phyloP scores from a whole-genome alignment of 2,888 invertebrate species.

The Aricia artaxerxes region DNA sequence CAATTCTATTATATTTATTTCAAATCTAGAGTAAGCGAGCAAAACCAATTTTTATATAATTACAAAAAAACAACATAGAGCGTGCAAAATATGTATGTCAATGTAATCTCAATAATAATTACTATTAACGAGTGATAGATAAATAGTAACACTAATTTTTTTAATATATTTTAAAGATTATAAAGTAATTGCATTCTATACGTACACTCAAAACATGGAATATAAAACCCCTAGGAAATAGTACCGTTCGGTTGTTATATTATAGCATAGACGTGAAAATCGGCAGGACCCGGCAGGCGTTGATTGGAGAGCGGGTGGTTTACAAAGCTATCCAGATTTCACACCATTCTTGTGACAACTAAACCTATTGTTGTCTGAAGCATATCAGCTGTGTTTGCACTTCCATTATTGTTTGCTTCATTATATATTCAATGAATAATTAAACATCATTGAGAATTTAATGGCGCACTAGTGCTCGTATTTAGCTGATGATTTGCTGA shows the following conservation, averaged over 20 bases:
- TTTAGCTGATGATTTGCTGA: not conserved
- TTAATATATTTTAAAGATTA: not conserved
- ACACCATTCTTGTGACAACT: conserved; percentile 53
- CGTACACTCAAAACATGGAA: not conserved
- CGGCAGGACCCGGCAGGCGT: conserved; percentile 36
- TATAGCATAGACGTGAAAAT: not conserved
- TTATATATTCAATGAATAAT: conserved; percentile 7
- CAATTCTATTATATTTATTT: not conserved
- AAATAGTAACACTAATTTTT: too few species aligned
- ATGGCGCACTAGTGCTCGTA: not conserved
- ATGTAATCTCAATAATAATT: too few species aligned
- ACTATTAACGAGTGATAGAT: too few species aligned
- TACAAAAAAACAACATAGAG: too few species aligned
- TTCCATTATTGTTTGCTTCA: conserved; percentile 12
- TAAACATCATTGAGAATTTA: conserved; percentile 5
- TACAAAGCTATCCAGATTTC: conserved; percentile 66
- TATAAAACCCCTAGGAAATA: not conserved
- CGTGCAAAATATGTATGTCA: too few species aligned
- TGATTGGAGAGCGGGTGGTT: conserved; percentile 48
- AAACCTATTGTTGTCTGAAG: conserved; percentile 48
- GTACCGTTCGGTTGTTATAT: not conserved
- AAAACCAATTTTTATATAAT: not conserved
- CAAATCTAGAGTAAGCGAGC: not conserved
- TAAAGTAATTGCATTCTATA: not conserved
- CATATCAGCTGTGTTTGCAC: conserved; percentile 33